A percentile compares a stretch with the other conserved stretches of the same genome.
Evolutionary conservation across 2,113 vertebrate genomes (phyloP).

Genomic region (Muscicapa adusta): DNA sequence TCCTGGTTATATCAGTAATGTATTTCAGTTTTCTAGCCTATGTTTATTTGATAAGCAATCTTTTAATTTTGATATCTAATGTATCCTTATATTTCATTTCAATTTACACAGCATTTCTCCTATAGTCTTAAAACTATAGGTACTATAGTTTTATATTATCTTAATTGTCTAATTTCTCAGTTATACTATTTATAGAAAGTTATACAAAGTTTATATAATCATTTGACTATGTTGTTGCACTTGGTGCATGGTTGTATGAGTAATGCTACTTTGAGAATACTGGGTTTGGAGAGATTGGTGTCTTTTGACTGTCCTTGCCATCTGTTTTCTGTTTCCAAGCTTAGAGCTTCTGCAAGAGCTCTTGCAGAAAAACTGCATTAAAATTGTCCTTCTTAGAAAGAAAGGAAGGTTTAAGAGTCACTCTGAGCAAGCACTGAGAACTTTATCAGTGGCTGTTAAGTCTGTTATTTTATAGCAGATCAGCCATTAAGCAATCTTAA

Average conservation of each 20-base stretch:
- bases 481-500: background rate
- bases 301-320: conserved; percentile 28
- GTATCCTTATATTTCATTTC: background rate
- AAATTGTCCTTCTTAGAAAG: background rate
- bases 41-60: background rate
- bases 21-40: background rate
- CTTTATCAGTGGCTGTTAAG: background rate
- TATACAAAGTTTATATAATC: background rate
- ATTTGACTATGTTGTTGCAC: background rate
- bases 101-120: background rate
- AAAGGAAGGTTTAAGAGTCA: background rate
- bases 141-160: background rate
- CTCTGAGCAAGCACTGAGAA: background rate
- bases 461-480: background rate
- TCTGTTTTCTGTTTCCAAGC: conserved; percentile 21
- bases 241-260: background rate
- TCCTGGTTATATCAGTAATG: background rate
- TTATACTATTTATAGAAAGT: background rate
- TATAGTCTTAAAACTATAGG: background rate
- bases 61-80: background rate
- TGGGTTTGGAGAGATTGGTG: background rate
- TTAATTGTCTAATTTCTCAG: background rate
- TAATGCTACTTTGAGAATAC: background rate
- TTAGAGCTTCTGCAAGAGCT: background rate
- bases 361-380: background rate